A percentile compares a stretch with the other conserved stretches of the same genome.
phyloP scores from a whole-genome alignment of 2,888 invertebrate species.

The Pachliopta kotzebuea region DNA sequence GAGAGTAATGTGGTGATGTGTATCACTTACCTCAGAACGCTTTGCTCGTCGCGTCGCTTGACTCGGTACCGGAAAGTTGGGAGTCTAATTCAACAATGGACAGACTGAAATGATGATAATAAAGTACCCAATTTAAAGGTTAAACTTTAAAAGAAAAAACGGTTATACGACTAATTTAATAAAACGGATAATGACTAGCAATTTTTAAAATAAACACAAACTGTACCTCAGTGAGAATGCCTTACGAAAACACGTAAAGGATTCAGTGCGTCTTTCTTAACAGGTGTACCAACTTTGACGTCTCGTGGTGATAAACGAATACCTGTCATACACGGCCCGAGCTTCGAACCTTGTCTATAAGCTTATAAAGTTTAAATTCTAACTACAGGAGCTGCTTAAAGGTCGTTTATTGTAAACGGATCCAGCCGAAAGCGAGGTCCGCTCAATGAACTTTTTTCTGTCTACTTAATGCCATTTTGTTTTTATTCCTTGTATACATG shows the following conservation, averaged over 20 bases:
- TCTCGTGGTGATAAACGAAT: slow-evolving; percentile 7
- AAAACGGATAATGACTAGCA: slow-evolving; percentile 31
- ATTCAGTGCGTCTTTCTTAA: slow-evolving; percentile 62
- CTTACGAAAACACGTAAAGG: slow-evolving; percentile 72
- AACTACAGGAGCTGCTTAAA: not conserved
- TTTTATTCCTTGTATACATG: slow-evolving; percentile 55
- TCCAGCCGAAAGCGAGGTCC: slow-evolving; percentile 43
- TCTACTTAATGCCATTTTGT: slow-evolving; percentile 76
- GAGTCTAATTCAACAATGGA: not conserved
- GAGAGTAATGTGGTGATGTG: too few species aligned
- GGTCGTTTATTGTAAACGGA: slow-evolving; percentile 13
- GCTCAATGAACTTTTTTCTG: slow-evolving; percentile 64
- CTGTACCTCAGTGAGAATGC: slow-evolving; percentile 64
- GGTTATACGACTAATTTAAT: slow-evolving; percentile 3
- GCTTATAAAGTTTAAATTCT: not conserved
- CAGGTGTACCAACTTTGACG: slow-evolving; percentile 57
- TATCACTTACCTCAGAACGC: too few species aligned
- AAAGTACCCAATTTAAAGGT: too few species aligned
- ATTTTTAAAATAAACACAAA: slow-evolving; percentile 53
- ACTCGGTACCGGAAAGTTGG: not conserved
- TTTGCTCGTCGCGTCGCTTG: too few species aligned
- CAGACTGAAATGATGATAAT: not conserved
- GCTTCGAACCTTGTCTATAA: not conserved
- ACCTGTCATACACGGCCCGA: slow-evolving; percentile 8
- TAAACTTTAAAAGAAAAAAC: too few species aligned